Base-by-base conservation (phyloP, 2,797 vertebrate species). In the Enteromius viviparus region DNA sequence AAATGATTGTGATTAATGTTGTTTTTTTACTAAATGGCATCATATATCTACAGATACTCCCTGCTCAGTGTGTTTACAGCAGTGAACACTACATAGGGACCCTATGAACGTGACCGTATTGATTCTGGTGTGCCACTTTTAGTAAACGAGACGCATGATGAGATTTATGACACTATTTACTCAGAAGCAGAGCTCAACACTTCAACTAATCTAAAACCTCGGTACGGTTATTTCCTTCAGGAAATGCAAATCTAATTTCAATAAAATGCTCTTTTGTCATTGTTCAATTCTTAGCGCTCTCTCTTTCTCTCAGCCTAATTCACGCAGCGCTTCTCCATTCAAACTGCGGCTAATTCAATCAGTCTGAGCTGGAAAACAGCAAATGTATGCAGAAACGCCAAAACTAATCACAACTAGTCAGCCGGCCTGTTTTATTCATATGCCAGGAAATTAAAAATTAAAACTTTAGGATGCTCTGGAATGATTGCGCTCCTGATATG, bases 321-420 rank as follows among this genome's bases (percentile, higher is more conserved):
- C 60, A 47, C 6, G 0, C 40, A 21, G 58, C 29, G 51, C 6
- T 55, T 58, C 51, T 23, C 26, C 70, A 72, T 45, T 51, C 70
- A 51, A 72, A 72, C 47, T 51, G 51, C 2, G 11, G 12, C 32
- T 58, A 58, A 76, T 76, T 76, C 51, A 76, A 40, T 76, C 51
- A 76, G 32, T 34, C 17, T 14, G 40, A 64, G 26, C 23, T n/a
- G 60, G 4, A 53, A 78, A 78, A 78, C 3, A 45, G 55, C 75
- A 29, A 77, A 62, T 45, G 75, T 6, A 79, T 79, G 77, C 64
- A 53, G 47, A 79, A 79, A 51, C 53, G 47, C 2, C 32, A 4
- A 69, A 62, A 79, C 32, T 69, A 53, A 79, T 79, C 47, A 79
- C 47, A 79, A 49, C 76, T 78, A 66, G 45, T 23, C 32, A 58